Percentiles rank a stretch among this genome's conserved stretches.
Conservation (phyloP, 2,888 invertebrate species). For the Hemaris fuciformis region DNA sequence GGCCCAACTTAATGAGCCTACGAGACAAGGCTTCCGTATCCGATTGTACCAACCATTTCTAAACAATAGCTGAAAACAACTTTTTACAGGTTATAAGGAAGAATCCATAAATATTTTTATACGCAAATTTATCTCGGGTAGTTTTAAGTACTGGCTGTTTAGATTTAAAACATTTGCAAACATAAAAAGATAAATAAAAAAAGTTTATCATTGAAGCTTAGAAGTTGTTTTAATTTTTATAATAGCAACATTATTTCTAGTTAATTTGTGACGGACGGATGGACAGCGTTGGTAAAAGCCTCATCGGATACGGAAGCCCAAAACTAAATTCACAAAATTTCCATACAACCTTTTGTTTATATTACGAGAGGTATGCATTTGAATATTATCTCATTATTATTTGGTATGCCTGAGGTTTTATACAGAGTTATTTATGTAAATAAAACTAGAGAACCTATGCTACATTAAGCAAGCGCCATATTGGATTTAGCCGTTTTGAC, state of each 20-base stretch:
- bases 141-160: too few relatives aligned
- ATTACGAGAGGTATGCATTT: background rate
- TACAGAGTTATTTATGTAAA: conserved; percentile 70
- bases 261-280: background rate
- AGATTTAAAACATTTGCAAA: too few relatives aligned
- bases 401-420: conserved; percentile 78
- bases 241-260: background rate
- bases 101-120: background rate
- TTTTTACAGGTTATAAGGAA: background rate
- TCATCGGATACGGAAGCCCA: background rate
- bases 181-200: too few relatives aligned
- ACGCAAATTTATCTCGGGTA: too few relatives aligned
- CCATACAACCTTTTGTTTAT: conserved; percentile 24
- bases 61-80: background rate
- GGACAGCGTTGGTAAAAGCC: background rate
- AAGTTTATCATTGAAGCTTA: too few relatives aligned
- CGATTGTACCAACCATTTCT: background rate
- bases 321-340: conserved; percentile 20
- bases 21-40: background rate
- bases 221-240: too few relatives aligned
- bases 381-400: conserved; percentile 37
- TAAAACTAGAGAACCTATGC: conserved; percentile 19
- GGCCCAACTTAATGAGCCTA: background rate
- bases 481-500: background rate
- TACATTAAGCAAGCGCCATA: conserved; percentile 20